Evolutionary conservation across 2,888 invertebrate species (phyloP), one percentile per base, ranked within the genome.

Genomic region (Cistogaster globosa): DNA sequence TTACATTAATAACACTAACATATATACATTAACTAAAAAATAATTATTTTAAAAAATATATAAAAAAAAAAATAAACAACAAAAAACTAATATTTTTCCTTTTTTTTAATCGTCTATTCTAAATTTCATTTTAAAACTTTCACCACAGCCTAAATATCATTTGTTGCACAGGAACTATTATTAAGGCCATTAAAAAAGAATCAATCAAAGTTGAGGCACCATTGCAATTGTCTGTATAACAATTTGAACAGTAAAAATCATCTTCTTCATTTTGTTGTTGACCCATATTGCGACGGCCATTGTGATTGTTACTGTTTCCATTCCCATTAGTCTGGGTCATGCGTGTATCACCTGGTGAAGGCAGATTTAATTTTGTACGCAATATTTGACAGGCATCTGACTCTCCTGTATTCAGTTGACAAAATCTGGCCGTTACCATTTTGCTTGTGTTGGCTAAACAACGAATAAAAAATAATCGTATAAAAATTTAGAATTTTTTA

Each of bases 301-400:
- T 82, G 62, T 85, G 88, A 65, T 77, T 77, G 26, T 80, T 80
- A 22, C 78, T 63, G 48, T 80, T 86, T 22, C 38, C 51, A 74
- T 12, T 87, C 81, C 1, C 38, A 84, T 60, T 86, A 58, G 58
- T 84, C 18, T 71, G 76, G 4, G 32, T 9, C 42, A 57, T 68
- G 8, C 55, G 65, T 58, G 82, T 53, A 32, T 60, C 69, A n/a
- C 83, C 85, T 14, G 82, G 57, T 26, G 85, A 57, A 20, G 83
- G 16, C n/a, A 74, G 11, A 53, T 67, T 72, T 51, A 92, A 82
- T 86, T 91, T 91, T 20, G 87, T 88, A 16, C 89, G 88, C 42
- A 92, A 76, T 45, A 92, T 91, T 12, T 89, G 87, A 48, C 92
- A 92, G 22, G 92, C 91, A 87, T 92, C 89, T 57, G 92, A 91